Evolutionary conservation across 2,113 vertebrate genomes (phyloP).

Genomic region (Phrynosoma platyrhinos): DNA sequence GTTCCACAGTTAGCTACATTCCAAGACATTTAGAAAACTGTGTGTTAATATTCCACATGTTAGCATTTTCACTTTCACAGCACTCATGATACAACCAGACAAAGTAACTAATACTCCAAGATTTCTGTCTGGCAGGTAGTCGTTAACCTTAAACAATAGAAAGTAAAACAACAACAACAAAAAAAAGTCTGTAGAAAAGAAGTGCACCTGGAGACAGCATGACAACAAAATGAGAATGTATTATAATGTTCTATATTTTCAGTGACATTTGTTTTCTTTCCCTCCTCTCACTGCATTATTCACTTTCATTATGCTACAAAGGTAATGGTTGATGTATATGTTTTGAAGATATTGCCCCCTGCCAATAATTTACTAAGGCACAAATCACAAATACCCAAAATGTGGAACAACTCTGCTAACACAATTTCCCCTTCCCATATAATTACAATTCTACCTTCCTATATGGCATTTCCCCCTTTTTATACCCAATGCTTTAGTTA

Average conservation of each 20-base stretch:
- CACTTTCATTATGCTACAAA: conserved; percentile 36
- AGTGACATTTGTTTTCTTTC: conserved; percentile 18
- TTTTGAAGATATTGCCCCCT: not conserved
- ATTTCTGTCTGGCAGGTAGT: not conserved
- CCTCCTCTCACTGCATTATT: conserved; percentile 35
- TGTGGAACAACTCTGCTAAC: conserved; percentile 30
- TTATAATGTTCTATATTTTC: conserved; percentile 3
- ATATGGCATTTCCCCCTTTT: not conserved
- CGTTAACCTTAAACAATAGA: no score
- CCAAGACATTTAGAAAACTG: not conserved
- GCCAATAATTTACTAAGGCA: conserved; percentile 21
- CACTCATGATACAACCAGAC: accelerated
- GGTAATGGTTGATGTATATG: not conserved
- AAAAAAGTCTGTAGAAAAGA: accelerated
- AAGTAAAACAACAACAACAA: no score
- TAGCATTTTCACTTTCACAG: not conserved
- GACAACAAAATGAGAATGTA: conserved; percentile 36
- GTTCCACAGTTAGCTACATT: not conserved
- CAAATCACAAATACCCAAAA: conserved; percentile 39
- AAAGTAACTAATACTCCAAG: not conserved
- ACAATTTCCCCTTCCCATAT: not conserved
- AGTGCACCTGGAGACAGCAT: not conserved
- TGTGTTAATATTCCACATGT: not conserved
- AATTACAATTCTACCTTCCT: not conserved
- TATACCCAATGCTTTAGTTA: not conserved